Evolutionary conservation across 2,888 invertebrate genomes (phyloP), one percentile per base, ranked within the genome.

Genomic region (Polydrusus cervinus): DNA sequence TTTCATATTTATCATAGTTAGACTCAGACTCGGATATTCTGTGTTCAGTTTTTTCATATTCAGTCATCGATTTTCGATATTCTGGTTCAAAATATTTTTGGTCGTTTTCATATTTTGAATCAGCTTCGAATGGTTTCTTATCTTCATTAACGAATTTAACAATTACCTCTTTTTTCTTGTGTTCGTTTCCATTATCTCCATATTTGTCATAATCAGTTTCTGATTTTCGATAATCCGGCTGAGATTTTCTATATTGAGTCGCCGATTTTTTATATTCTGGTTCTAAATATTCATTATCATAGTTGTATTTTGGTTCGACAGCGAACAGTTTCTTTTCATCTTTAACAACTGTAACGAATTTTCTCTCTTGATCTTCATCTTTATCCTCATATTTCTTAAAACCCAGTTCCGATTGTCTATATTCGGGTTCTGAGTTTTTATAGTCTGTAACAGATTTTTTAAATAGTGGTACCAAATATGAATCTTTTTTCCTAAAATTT

Each of bases 1-100:
- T 2, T 51, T 51, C 51, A 18, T 49, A 18, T 51, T 51, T 45
- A 45, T 45, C 45, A 45, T 45, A 45, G 13, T 45, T n/a, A 45
- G 45, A n/a, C 13, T 45, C n/a, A n/a, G 45, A 45, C 6, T 51
- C 51, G 0, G 51, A 51, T 25, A 13, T 51, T 25, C 14, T 11
- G 25, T 25, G 25, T 25, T 25, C 25, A 25, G 25, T 25, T 25
- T 25, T 25, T 5, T 25, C 25, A 6, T 45, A 45, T 45, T 45
- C 45, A n/a, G 45, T 45, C 6, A 45, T 6, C 1, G 45, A n/a
- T 45, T 13, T 45, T 45, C n/a, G 1, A 45, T 45, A n/a, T n/a
- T n/a, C n/a, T 45, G 45, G 45, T n/a, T 45, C 45, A 6, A 45
- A 45, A n/a, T 45, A 45, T 45, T 25, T 25, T 5, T 25, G 25